Base-by-base conservation (phyloP, 2,797 vertebrate species). In the Cichlasoma orientale region DNA sequence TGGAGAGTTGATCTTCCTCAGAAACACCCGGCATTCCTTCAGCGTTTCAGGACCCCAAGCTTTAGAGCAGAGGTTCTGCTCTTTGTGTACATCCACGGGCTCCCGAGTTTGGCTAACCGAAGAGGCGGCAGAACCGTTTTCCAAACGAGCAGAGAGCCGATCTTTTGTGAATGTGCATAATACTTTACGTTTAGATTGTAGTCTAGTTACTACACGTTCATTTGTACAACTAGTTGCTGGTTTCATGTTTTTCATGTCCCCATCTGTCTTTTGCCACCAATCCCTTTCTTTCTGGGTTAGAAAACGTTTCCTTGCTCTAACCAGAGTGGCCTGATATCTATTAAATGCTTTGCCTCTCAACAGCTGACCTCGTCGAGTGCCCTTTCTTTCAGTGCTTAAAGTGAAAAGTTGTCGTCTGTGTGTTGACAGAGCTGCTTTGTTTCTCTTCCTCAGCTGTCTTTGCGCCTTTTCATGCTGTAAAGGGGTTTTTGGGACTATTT, bases 21-120 rank as follows among this genome's bases (percentile, higher is more conserved):
- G 93, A 95, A 98, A 99, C 93, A 99, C 98, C 58, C 97, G 96
- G 88, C 98, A 99, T 82, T 99, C 97, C 93, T 97, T 98, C 88
- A 99, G 95, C 18, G 92, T 95, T 94, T 97, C 96, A 74, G 96
- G 92, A 92, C 93, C 97, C 96, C 96, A 98, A 52, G 94, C 89
- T 90, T 96, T 95, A 9, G 92, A 95, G 87, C 90, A 88, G 68
- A 95, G 85, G 57, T 91, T 90, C 73, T 92, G 90, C 89, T 95
- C 92, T 88, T 94, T 94, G 69, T 82, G 79, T 74, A 68, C 66
- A 78, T 84, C 89, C 74, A 77, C 68, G 53, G 82, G 79, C 53
- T 91, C 86, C 91, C 86, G 89, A 84, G 91, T 91, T 79, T 94
- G 94, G 90, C 93, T 75, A 66, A 82, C 87, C 71, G 92, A 82